Conservation (phyloP, 2,888 invertebrate species). For the Cloeon dipterum region DNA sequence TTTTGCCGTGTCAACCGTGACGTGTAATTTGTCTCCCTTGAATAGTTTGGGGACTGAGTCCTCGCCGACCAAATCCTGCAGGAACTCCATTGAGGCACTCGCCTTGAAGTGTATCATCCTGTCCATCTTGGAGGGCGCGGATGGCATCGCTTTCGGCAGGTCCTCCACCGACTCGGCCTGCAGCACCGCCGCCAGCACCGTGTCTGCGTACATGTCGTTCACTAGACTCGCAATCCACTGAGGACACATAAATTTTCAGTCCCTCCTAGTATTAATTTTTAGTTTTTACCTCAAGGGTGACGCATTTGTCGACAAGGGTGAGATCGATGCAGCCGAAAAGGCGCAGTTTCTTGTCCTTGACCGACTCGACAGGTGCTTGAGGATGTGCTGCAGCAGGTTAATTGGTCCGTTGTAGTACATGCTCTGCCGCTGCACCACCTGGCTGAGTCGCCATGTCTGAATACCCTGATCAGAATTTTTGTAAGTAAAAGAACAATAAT, state of each 20-base stretch:
- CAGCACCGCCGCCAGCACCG: constrained; percentile 68
- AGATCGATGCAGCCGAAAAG: constrained; percentile 71
- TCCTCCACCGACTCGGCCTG: constrained; percentile 51
- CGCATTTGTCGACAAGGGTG: constrained; percentile 53
- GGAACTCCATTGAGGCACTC: constrained; percentile 69
- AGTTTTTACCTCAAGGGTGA: constrained; percentile 51
- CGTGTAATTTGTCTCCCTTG: constrained; percentile 67
- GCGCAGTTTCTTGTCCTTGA: constrained; percentile 49
- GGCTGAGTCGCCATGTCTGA: constrained; percentile 88
- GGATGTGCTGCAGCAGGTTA: constrained; percentile 44
- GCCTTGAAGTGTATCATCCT: constrained; percentile 83
- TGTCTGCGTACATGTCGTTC: constrained; percentile 96
- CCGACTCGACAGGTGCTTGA: constrained; percentile 46
- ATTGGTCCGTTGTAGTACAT: constrained; percentile 63
- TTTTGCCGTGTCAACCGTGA: constrained; percentile 65
- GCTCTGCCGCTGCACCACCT: constrained; percentile 78
- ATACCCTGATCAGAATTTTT: too few species aligned
- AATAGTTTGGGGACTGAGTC: constrained; percentile 83
- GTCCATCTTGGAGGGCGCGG: constrained; percentile 51
- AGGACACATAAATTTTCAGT: too few species aligned
- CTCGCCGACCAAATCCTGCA: constrained; percentile 89
- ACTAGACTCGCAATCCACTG: constrained; percentile 88
- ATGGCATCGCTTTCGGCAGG: constrained; percentile 29
- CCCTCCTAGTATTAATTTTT: not conserved
- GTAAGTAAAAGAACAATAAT: too few species aligned